Conservation (phyloP, 92 coral and sea anemone genomes). For the Virgularia gustaviana region DNA sequence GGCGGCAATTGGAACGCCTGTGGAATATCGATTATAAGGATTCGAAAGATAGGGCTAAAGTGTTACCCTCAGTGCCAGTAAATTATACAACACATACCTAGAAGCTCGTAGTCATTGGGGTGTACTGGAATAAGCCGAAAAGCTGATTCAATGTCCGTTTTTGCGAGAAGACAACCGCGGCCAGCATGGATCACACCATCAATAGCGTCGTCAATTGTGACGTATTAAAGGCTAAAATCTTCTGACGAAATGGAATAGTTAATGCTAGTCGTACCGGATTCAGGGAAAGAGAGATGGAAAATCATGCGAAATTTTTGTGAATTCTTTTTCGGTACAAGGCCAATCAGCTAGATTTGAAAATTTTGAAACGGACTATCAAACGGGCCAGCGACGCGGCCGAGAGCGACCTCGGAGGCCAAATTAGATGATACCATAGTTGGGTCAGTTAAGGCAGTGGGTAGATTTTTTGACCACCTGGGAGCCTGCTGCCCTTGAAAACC, state of each 20-base stretch:
- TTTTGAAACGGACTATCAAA: conserved; percentile 11
- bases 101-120: conserved; percentile 18
- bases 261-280: no score
- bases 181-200: not conserved
- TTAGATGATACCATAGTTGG: conserved; percentile 22
- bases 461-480: conserved; percentile 36
- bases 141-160: conserved; percentile 9
- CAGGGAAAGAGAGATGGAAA: no score
- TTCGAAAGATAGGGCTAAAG: no score
- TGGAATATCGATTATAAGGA: no score
- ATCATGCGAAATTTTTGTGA: no score
- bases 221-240: not conserved
- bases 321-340: no score
- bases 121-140: conserved; percentile 10
- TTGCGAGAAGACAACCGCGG: not conserved
- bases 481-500: conserved; percentile 31
- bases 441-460: conserved; percentile 29
- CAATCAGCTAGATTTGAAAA: no score
- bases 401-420: conserved; percentile 31
- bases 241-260: no score
- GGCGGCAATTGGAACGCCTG: no score
- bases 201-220: no score
- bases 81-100: conserved; percentile 16
- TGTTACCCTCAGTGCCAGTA: no score
- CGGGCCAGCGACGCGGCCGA: conserved; percentile 24